Evolutionary conservation across 2,888 invertebrate species (phyloP).

Genomic region (Didymodactylos carnosus): DNA sequence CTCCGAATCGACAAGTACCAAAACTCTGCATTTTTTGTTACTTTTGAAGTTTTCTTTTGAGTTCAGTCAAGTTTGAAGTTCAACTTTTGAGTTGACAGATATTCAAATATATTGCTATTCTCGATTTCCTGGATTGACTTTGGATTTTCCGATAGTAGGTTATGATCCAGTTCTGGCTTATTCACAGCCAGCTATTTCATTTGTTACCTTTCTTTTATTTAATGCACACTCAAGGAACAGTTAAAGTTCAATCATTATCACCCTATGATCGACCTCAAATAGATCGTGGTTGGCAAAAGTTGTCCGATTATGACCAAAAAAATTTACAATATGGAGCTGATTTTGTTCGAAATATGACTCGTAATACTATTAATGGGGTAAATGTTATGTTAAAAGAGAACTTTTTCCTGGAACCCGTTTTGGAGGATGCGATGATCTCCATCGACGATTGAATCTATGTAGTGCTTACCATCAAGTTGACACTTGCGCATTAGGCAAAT

Average conservation of each 20-base stretch:
- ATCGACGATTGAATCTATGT: background rate
- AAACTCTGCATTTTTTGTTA: too few species aligned
- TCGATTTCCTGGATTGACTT: background rate
- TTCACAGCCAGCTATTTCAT: background rate
- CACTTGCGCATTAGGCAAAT: background rate
- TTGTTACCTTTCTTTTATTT: background rate
- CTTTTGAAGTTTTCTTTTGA: too few species aligned
- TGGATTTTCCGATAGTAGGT: background rate
- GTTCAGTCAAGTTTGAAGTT: too few species aligned
- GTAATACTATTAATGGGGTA: background rate
- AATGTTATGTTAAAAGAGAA: background rate
- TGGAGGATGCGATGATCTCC: background rate
- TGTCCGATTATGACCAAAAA: background rate
- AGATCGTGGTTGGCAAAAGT: background rate
- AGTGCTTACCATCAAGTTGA: background rate
- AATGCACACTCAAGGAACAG: background rate
- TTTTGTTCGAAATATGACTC: background rate
- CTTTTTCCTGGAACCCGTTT: background rate
- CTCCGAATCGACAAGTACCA: too few species aligned
- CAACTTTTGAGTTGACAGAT: too few species aligned
- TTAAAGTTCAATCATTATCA: background rate
- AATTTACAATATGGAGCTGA: background rate
- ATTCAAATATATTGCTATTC: background rate
- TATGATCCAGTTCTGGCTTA: background rate
- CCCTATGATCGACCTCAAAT: background rate